These are phyloP conservation scores for Crypturellus undulatus DNA, from an alignment of 2,113 vertebrate genomes.

Conservation along the genomic window DNA sequence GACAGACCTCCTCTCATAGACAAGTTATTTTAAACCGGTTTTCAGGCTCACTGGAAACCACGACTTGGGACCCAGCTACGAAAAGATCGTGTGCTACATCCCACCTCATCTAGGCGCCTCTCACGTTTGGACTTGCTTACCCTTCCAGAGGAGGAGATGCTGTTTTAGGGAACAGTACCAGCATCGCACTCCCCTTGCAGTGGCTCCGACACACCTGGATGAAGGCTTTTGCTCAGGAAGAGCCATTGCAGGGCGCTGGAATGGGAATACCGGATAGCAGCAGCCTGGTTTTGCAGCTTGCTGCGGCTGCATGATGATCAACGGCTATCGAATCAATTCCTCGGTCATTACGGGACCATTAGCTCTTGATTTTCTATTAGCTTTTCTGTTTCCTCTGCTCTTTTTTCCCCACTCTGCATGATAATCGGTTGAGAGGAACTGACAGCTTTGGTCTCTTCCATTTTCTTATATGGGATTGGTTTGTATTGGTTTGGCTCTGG, in stretches of 20 bases:
- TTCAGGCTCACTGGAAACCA: background rate
- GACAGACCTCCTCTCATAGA: background rate
- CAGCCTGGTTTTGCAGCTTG: background rate
- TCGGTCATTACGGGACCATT: background rate
- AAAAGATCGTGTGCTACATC: background rate
- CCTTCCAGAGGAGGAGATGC: background rate
- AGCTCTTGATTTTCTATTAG: background rate
- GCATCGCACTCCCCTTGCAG: background rate
- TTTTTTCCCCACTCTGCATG: background rate
- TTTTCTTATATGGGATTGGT: background rate
- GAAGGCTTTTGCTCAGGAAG: background rate
- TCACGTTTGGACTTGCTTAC: background rate
- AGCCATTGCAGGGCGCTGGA: background rate
- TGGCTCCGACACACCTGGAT: background rate
- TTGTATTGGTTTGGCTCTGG: background rate
- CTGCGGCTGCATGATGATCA: background rate
- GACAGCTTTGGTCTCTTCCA: conserved; percentile 2
- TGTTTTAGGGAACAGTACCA: background rate
- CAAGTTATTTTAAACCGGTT: background rate
- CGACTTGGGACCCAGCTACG: background rate
- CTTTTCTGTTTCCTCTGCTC: background rate
- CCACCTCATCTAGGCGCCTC: background rate
- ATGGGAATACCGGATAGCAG: background rate
- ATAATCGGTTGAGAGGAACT: background rate
- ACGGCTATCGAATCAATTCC: background rate